Base-by-base conservation (phyloP, 2,113 vertebrate genomes). In the Coreoperca whiteheadi region DNA sequence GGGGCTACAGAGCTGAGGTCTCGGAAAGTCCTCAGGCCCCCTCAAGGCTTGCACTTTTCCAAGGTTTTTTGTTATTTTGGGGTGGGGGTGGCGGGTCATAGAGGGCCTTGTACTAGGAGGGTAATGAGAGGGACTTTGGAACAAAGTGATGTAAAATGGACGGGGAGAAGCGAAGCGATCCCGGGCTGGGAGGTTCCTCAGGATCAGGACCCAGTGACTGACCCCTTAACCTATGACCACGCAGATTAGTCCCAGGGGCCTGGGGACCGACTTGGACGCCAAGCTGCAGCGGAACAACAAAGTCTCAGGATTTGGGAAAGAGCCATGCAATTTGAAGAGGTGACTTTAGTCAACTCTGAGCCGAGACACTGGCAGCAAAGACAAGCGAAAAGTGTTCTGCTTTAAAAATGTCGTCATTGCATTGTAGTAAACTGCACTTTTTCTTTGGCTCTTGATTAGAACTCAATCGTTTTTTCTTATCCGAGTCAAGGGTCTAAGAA, bases 191-290 rank as follows among this genome's bases (percentile, higher is more conserved):
- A 75, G 87, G 83, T 82, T 89, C 46, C 69, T 37, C 51, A 39
- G 82, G 90, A 86, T 87, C 83, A 70, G 73, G 89, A 92, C 89
- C 84, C 87, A 43, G 76, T n/a, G 87, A 77, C 76, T 88, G 88
- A 94, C 83, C 93, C 74, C 65, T 79, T 87, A 75, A 92, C 93
- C 91, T 81, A 11, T 79, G 84, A 79, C 88, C 75, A 77, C 20
- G 68, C 86, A 86, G 88, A 94, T 94, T 94, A 94, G 84, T 92
- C 91, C 90, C 81, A 56, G 85, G 74, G 90, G 93, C 74, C 65
- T 15, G 46, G 12, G 34, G 65, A 75, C 81, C 39, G 46, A 71
- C 74, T 32, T 30, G 60, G 82, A 74, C 32, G 20, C 21, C 30
- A 4, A 59, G 21, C 28, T 51, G 63, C 71, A 54, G 28, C 46